Evolutionary conservation across 1,140 invertebrate genomes (phyloP), one percentile per base, ranked within the genome.

Genomic region (Spodoptera litura): DNA sequence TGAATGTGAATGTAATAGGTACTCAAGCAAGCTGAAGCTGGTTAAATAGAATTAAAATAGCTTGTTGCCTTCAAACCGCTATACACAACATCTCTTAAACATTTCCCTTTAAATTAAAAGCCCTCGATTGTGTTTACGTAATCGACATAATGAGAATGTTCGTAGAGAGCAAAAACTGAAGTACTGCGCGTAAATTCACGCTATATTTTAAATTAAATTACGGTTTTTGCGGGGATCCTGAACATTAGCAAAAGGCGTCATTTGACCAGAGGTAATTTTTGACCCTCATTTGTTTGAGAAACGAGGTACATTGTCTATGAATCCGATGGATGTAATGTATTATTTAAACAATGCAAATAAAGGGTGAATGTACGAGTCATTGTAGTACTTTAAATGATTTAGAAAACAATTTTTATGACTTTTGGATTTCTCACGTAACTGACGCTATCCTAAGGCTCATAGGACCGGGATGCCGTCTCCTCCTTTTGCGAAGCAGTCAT

Each of bases 221-320:
- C n/a, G 52, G 68, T 78, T 78, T 78, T 78, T 78, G 56, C 52
- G 55, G 68, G 31, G 53, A 15, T 59, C 70, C 49, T 13, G 58
- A 52, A 77, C 74, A 77, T 77, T 77, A 66, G 61, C 27, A 25
- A 68, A 44, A 66, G 52, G 51, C 20, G 35, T 56, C 58, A 53
- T 53, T 56, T 71, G 56, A 64, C 53, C 66, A 56, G 55, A 64
- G 49, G 68, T 73, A 73, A 78, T 64, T 78, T 61, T 77, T 77
- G 62, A 56, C 62, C 75, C 75, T 64, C 62, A 68, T 78, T 79
- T 80, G 70, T 82, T 78, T 59, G 53, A 11, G 4, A n/a, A 8
- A 15, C 31, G 31, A n/a, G 35, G 44, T 12, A 62, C 61, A 62
- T 62, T 62, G 38, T 38, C 38, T 62, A 31, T 9, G 35, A 44